Conservation (phyloP, 2,888 invertebrate genomes). For the Conomelus anceps region DNA sequence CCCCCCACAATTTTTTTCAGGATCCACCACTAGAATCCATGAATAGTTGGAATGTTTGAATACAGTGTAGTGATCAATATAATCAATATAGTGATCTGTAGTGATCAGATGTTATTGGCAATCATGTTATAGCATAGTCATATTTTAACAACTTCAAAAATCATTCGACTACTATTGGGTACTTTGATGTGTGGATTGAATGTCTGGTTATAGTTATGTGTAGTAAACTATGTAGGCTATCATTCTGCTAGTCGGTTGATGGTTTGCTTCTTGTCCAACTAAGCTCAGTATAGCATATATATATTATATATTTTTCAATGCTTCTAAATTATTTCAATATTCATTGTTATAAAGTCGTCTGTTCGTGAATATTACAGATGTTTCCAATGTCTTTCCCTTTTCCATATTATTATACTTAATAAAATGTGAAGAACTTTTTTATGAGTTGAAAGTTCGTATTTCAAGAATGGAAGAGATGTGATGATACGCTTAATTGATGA, state of each 20-base stretch:
- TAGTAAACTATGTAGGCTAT: background rate
- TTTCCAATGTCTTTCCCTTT: background rate
- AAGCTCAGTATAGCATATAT: background rate
- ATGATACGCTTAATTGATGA: background rate
- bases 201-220: background rate
- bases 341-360: background rate
- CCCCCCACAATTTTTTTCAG: no score
- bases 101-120: no score
- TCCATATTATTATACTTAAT: background rate
- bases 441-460: background rate
- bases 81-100: no score
- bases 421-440: background rate
- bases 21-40: no score
- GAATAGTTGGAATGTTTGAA: no score
- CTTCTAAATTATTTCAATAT: background rate
- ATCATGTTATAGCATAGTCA: background rate
- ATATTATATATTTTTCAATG: background rate
- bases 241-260: background rate
- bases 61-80: no score
- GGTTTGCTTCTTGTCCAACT: background rate
- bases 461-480: background rate
- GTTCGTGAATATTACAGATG: background rate
- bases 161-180: background rate
- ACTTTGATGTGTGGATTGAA: background rate
- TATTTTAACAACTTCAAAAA: background rate